A percentile compares a stretch with the other conserved stretches of the same genome.
phyloP scores from a whole-genome alignment of 2,113 vertebrate species.

The Marmota monax region DNA sequence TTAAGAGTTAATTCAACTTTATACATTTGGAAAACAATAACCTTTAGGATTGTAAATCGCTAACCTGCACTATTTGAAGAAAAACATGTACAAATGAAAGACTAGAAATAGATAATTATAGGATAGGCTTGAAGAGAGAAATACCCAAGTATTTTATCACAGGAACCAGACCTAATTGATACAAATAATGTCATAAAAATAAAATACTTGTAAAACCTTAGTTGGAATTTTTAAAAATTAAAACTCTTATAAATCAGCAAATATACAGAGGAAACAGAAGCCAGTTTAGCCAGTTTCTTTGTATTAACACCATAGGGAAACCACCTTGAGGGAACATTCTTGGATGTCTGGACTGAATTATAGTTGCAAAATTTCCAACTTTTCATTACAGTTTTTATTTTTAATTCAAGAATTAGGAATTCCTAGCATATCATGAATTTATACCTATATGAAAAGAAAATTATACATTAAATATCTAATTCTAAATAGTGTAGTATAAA shows the following conservation, averaged over 20 bases:
- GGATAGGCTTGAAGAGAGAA: neutral
- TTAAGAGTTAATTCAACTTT: neutral
- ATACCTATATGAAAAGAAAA: neutral
- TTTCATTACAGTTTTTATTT: neutral
- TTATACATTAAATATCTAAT: neutral
- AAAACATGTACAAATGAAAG: neutral
- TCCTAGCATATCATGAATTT: neutral
- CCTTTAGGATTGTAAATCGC: neutral
- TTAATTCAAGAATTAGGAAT: slow-evolving; percentile 43
- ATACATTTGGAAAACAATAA: neutral
- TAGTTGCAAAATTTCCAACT: neutral
- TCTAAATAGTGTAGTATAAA: neutral
- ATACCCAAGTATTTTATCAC: neutral
- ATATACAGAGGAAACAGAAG: neutral
- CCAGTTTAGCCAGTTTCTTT: neutral
- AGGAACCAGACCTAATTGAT: neutral
- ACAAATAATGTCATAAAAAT: neutral
- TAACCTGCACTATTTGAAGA: neutral
- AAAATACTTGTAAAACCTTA: neutral
- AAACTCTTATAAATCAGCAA: neutral
- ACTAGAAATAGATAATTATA: neutral
- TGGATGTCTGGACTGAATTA: neutral
- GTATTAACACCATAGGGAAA: neutral
- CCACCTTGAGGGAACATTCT: neutral
- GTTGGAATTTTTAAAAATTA: neutral